phyloP scores from a whole-genome alignment of 1,140 invertebrate species.

The Apocrypta bakeri region DNA sequence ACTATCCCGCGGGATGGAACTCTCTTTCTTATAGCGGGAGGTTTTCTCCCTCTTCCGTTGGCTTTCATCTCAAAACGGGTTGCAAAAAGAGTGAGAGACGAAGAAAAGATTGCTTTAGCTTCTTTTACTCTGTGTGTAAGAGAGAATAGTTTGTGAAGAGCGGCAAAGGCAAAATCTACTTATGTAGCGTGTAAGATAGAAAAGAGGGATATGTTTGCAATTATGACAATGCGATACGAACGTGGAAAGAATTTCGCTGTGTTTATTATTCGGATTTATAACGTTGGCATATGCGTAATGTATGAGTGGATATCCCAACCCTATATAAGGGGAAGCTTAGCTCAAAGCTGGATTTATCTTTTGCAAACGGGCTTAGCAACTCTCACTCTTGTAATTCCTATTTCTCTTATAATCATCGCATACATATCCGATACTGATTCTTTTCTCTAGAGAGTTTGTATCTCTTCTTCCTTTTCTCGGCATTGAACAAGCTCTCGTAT shows the following conservation, averaged over 20 bases:
- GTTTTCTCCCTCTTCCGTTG: not conserved
- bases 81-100: not conserved
- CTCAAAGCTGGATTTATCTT: not conserved
- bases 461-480: too few relatives aligned
- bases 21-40: constrained; percentile 20
- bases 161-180: too few relatives aligned
- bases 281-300: too few relatives aligned
- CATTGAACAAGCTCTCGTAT: too few relatives aligned
- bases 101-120: not conserved
- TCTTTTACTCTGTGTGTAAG: too few relatives aligned
- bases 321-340: not conserved
- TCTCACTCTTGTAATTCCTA: too few relatives aligned
- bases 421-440: too few relatives aligned
- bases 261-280: not conserved
- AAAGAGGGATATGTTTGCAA: not conserved
- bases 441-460: too few relatives aligned
- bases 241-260: not conserved
- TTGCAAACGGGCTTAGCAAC: not conserved
- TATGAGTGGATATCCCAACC: not conserved
- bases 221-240: not conserved
- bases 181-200: not conserved
- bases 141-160: too few relatives aligned
- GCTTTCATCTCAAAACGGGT: constrained; percentile 13
- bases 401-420: too few relatives aligned
- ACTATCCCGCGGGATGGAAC: constrained; percentile 4